Evolutionary conservation across 2,888 invertebrate genomes (phyloP).

Genomic region (Apocheima hispidaria): DNA sequence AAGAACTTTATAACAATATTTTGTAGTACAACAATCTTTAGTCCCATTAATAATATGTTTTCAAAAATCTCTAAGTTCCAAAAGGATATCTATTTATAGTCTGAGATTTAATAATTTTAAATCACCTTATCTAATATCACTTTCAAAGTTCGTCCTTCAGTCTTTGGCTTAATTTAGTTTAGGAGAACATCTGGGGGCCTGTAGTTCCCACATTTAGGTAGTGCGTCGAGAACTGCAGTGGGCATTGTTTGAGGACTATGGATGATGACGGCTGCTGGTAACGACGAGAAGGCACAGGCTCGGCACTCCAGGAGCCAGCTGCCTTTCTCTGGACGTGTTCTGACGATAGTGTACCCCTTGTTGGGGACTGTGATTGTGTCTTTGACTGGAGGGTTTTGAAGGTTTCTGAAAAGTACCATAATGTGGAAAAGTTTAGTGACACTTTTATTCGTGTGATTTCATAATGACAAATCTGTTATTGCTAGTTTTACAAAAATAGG

Average conservation of each 20-base stretch:
- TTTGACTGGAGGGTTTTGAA: constrained; percentile 83
- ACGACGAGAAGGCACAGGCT: constrained; percentile 70
- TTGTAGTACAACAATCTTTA: too few relatives aligned
- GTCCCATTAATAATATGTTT: too few relatives aligned
- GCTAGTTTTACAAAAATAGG: too few relatives aligned
- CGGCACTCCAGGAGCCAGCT: constrained; percentile 80
- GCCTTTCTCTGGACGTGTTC: constrained; percentile 85
- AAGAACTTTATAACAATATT: too few relatives aligned
- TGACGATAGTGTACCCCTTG: constrained; percentile 86
- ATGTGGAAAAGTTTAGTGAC: neutral
- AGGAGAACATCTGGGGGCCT: constrained; percentile 79
- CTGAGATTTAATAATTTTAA: neutral
- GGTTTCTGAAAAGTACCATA: constrained; percentile 72
- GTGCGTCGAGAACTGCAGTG: constrained; percentile 69
- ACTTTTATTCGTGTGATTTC: neutral
- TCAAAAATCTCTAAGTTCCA: too few relatives aligned
- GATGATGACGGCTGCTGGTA: constrained; percentile 80
- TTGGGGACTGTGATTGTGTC: constrained; percentile 88
- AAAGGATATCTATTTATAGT: too few relatives aligned
- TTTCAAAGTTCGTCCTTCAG: constrained; percentile 46
- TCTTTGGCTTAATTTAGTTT: constrained; percentile 58
- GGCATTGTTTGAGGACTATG: constrained; percentile 77
- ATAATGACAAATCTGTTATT: neutral
- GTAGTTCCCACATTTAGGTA: constrained; percentile 83
- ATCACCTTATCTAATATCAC: constrained; percentile 29